phyloP scores from a whole-genome alignment of 2,113 vertebrate genomes.

The Hepsetus odoe region DNA sequence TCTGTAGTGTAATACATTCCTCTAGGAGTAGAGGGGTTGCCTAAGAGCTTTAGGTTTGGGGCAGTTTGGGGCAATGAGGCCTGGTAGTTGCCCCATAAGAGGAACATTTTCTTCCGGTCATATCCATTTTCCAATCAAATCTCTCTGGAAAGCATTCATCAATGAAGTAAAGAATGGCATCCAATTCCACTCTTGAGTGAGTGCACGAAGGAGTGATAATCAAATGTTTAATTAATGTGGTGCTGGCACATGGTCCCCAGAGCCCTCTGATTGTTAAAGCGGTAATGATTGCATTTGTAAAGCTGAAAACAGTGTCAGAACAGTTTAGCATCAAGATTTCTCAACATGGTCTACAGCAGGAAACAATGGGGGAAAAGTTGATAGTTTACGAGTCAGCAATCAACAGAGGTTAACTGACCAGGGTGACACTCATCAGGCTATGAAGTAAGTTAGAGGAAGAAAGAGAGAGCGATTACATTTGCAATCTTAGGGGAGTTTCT shows the following conservation, averaged over 20 bases:
- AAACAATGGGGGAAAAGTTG: background rate
- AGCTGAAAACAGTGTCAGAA: conserved; percentile 38
- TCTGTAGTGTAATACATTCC: conserved; percentile 17
- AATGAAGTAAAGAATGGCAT: conserved; percentile 50
- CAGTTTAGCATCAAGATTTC: conserved; percentile 30
- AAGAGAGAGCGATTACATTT: background rate
- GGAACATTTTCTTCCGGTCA: conserved; percentile 56
- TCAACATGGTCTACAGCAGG: background rate
- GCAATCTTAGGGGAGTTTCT: too few species aligned
- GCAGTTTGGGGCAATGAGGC: background rate
- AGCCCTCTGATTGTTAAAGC: conserved; percentile 32
- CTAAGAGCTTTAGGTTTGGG: background rate
- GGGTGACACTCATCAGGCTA: background rate
- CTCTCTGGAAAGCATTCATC: conserved; percentile 54
- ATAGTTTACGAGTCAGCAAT: conserved; percentile 9
- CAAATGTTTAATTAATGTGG: conserved; percentile 46
- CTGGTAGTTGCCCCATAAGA: conserved; percentile 33
- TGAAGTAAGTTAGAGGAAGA: background rate
- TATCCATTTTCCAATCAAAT: conserved; percentile 69
- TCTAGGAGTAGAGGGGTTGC: background rate
- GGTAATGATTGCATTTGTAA: conserved; percentile 41
- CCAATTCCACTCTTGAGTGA: conserved; percentile 21
- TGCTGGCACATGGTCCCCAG: conserved; percentile 2
- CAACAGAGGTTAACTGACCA: background rate
- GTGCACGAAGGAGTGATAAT: conserved; percentile 41